Conservation (phyloP, 2,113 vertebrate species). For the Orthonyx spaldingii region DNA sequence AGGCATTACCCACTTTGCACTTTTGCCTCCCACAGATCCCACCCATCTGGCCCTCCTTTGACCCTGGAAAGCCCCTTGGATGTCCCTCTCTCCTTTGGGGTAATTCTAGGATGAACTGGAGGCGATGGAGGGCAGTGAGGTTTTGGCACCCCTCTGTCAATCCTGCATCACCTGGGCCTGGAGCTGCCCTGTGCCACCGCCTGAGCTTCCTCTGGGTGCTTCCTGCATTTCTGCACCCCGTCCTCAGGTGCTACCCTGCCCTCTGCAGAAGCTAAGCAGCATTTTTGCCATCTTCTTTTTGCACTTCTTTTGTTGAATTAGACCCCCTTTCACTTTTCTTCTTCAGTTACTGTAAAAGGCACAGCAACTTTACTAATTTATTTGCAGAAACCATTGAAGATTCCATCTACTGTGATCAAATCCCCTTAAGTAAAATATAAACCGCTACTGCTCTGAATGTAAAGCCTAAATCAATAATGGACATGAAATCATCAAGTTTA, state of each 20-base stretch:
- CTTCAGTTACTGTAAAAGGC: neutral
- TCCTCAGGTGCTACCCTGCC: neutral
- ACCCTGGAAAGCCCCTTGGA: neutral
- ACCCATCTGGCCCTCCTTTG: neutral
- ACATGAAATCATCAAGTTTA: slow-evolving; percentile 68
- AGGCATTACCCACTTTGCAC: neutral
- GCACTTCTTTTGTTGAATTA: neutral
- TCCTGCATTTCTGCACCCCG: fast-evolving
- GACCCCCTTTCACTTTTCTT: neutral
- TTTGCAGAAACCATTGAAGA: slow-evolving; percentile 44
- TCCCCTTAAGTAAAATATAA: slow-evolving; percentile 66
- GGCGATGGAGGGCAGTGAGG: fast-evolving
- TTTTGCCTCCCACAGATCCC: neutral
- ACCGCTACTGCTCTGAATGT: slow-evolving; percentile 30
- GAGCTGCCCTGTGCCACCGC: neutral
- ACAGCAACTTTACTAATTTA: slow-evolving; percentile 38
- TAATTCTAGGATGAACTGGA: neutral
- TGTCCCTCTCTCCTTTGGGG: neutral
- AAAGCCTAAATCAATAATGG: slow-evolving; percentile 66
- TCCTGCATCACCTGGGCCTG: fast-evolving
- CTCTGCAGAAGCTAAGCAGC: neutral
- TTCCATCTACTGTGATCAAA: slow-evolving; percentile 46
- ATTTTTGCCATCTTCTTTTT: neutral
- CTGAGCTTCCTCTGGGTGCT: neutral
- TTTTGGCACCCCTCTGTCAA: neutral